Conservation (phyloP, 64 coral and sea anemone genomes). For the Anthopleura sola region DNA sequence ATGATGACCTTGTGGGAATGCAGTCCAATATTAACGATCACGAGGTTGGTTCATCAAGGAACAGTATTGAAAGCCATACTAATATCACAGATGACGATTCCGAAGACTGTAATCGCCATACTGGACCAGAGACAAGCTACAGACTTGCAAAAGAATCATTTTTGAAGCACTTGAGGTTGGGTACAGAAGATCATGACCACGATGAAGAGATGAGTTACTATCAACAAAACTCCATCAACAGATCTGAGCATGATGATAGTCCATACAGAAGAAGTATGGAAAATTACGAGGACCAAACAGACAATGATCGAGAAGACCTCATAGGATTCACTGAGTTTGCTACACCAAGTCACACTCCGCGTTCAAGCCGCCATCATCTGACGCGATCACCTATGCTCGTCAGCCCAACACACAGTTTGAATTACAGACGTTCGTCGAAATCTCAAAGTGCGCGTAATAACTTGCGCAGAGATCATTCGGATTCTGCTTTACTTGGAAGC, state of each 20-base stretch:
- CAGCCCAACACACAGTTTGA: conserved; percentile 19
- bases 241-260: neutral
- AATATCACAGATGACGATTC: neutral
- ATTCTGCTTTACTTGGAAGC: neutral
- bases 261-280: neutral
- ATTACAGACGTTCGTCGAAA: neutral
- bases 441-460: neutral
- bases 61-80: neutral
- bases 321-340: conserved; percentile 4
- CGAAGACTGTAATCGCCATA: neutral
- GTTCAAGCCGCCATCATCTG: neutral
- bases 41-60: neutral
- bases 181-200: conserved; percentile 5
- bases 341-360: neutral
- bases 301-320: conserved; percentile 2
- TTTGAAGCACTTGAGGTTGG: neutral
- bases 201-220: neutral
- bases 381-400: neutral
- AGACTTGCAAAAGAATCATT: conserved; percentile 22
- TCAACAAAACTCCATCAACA: neutral
- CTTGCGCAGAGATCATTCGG: conserved; percentile 12
- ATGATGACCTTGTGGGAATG: neutral
- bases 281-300: neutral
- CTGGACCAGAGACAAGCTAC: conserved; percentile 9
- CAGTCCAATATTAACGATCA: neutral